Conservation (phyloP, 1,140 invertebrate genomes). For the Whitmania pigra region DNA sequence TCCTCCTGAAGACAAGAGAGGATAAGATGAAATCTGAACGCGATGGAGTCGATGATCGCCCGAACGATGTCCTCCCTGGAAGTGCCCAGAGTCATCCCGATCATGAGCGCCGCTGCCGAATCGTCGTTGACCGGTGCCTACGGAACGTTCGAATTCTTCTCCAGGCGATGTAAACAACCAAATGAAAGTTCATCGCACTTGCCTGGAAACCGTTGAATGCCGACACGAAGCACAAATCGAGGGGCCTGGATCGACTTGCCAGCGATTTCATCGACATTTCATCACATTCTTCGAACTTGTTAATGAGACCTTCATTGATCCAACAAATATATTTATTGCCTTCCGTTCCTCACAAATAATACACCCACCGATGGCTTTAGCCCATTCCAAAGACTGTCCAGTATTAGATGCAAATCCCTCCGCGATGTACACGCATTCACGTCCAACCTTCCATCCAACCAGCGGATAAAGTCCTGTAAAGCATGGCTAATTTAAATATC, state of each 20-base stretch:
- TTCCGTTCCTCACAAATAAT: neutral
- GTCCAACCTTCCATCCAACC: slow-evolving; percentile 58
- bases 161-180: slow-evolving; percentile 20
- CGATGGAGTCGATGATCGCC: slow-evolving; percentile 66
- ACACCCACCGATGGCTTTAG: slow-evolving; percentile 56
- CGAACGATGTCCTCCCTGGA: slow-evolving; percentile 57
- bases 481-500: neutral
- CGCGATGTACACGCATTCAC: slow-evolving; percentile 56
- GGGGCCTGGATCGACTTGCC: too few species aligned
- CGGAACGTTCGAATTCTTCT: slow-evolving; percentile 22
- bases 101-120: slow-evolving; percentile 63
- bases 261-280: neutral
- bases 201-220: slow-evolving; percentile 8
- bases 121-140: slow-evolving; percentile 77
- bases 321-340: neutral
- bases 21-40: slow-evolving; percentile 49
- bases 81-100: slow-evolving; percentile 69
- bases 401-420: slow-evolving; percentile 77
- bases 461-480: slow-evolving; percentile 68
- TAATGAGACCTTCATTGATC: neutral
- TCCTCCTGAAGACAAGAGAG: too few species aligned
- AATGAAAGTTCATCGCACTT: slow-evolving; percentile 1
- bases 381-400: slow-evolving; percentile 75
- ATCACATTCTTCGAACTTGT: slow-evolving; percentile 17
- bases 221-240: neutral